These are phyloP conservation scores for Athetis lepigone DNA, from an alignment of 2,888 invertebrate species.

Conservation along the genomic window DNA sequence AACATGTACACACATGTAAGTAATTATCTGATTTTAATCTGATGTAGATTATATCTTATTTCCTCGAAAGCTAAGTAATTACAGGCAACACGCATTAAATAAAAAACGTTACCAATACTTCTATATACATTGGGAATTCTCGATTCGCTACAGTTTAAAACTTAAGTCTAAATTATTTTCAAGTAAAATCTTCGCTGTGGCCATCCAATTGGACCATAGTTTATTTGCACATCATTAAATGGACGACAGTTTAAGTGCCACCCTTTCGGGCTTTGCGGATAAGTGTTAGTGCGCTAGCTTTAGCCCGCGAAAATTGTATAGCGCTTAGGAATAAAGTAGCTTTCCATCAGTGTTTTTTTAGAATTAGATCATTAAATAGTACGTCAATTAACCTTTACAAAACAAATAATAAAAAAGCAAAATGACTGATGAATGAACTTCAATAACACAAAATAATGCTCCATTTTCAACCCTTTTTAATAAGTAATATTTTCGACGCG, in stretches of 20 bases:
- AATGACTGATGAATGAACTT: too few species aligned
- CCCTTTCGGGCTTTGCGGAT: not conserved
- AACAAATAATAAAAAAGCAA: too few species aligned
- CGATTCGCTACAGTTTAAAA: not conserved
- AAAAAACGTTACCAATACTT: not conserved
- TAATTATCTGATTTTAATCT: slow-evolving; percentile 34
- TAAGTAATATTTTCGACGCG: not conserved
- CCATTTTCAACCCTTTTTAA: too few species aligned
- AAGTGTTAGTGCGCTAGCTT: too few species aligned
- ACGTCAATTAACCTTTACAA: too few species aligned
- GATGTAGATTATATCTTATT: slow-evolving; percentile 34
- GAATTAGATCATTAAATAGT: too few species aligned
- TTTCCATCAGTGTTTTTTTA: too few species aligned
- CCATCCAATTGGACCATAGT: slow-evolving; percentile 29
- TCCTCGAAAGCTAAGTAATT: slow-evolving; percentile 18
- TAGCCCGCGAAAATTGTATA: too few species aligned
- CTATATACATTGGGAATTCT: not conserved
- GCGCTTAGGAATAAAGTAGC: too few species aligned
- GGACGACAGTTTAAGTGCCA: slow-evolving; percentile 33
- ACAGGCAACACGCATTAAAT: not conserved
- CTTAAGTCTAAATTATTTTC: slow-evolving; percentile 8
- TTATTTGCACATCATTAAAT: slow-evolving; percentile 49
- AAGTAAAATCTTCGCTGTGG: slow-evolving; percentile 40
- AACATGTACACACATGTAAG: slow-evolving; percentile 1
- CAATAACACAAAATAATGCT: too few species aligned